Conservation (phyloP, 2,113 vertebrate genomes). For the Lethenteron camtschaticum region DNA sequence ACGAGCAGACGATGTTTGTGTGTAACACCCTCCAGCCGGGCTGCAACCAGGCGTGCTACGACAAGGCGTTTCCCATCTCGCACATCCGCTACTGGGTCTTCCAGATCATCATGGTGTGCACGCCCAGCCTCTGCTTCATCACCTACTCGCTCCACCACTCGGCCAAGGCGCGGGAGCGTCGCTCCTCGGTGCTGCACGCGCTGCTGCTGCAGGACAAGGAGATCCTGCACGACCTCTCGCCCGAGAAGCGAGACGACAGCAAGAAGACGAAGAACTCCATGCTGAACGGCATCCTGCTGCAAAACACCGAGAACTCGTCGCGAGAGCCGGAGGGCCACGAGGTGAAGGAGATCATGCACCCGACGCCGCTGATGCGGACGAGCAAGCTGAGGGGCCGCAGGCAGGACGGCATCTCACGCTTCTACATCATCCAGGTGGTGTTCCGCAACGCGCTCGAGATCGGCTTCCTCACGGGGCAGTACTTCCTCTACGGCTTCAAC, state of each 20-base stretch:
- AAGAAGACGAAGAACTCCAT: conserved; percentile 22
- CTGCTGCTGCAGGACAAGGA: conserved; percentile 30
- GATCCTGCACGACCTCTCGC: conserved; percentile 15
- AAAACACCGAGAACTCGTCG: conserved; percentile 23
- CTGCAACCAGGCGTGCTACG: conserved; percentile 67
- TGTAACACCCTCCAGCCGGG: conserved; percentile 65
- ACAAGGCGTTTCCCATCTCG: conserved; percentile 60
- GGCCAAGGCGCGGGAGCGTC: conserved; percentile 45
- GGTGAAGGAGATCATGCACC: conserved; percentile 36
- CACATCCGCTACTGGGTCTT: conserved; percentile 82
- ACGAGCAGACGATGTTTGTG: conserved; percentile 64
- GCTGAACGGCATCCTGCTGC: conserved; percentile 31
- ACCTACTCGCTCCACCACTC: conserved; percentile 63
- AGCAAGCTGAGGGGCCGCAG: conserved; percentile 27
- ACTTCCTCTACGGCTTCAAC: conserved; percentile 54
- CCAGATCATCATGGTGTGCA: conserved; percentile 69
- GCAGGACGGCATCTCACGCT: conserved; percentile 54
- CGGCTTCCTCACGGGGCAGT: conserved; percentile 50
- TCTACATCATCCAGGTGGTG: conserved; percentile 67
- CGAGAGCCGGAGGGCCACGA: conserved; percentile 37
- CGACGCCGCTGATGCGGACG: conserved; percentile 21
- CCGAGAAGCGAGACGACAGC: conserved; percentile 14
- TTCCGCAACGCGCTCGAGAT: conserved; percentile 59
- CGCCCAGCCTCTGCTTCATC: conserved; percentile 66
- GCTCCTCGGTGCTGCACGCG: conserved; percentile 42